Base-by-base conservation (phyloP, 2,888 invertebrate species). In the Microctonus brassicae region DNA sequence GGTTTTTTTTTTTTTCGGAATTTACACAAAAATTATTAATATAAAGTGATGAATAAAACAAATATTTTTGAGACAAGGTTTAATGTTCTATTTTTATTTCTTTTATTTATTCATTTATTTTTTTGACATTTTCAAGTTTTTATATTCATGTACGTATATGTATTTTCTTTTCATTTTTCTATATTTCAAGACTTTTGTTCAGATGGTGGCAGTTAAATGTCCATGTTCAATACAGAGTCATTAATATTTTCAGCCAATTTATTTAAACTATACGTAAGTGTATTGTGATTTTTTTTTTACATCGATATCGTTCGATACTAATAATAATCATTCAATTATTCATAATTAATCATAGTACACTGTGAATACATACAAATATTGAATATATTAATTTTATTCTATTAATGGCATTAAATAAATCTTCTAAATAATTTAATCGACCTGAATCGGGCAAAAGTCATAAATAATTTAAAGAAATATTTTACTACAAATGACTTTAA, bases 351-450 rank as follows among this genome's bases (percentile, higher is more conserved):
- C 73, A 60, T 47, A 47, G 47, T 17, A 47, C 47, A 60, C 66
- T 61, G 65, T 57, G 33, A 60, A 71, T 75, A 73, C 76, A 74
- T 74, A 76, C 60, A 73, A 75, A 75, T 73, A 75, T 58, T 74
- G 74, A 77, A 77, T 77, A 75, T 76, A 77, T 77, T 76, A 77
- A 73, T 67, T 62, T 76, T 60, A 52, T 65, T 61, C 42, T 55
- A 65, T 57, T 52, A 29, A 42, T 69, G 64, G 47, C 26, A 74
- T 70, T 17, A 9, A 62, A 67, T 73, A 62, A 60, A 47, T 57
- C 34, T 53, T 17, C 62, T 11, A 39, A 63, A 67, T 42, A 47
- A 60, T 36, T 60, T 17, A 58, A 33, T 29, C 33, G 33, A 58
- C 7, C 17, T 58, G 2, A 33, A 10, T 58, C 29, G 33, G 9